Evolutionary conservation across 2,888 invertebrate genomes (phyloP), one percentile per base, ranked within the genome.

Genomic region (Hydraecia micacea): DNA sequence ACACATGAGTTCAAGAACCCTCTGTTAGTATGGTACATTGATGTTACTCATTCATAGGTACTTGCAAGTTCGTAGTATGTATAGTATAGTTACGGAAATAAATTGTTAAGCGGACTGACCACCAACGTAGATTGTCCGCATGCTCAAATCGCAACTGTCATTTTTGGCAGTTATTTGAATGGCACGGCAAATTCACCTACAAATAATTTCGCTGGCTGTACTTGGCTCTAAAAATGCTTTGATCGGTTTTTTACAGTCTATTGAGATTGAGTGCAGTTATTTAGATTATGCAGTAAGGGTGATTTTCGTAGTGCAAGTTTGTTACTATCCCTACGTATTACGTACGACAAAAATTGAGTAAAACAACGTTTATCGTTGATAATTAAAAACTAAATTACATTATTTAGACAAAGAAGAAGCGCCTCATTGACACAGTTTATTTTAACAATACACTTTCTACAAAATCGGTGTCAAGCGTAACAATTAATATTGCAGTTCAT

Each of bases 1-100:
- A 72, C 79, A 75, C 18, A 75, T 52, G 69, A 67, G 65, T 70
- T 84, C 81, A 73, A 84, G 73, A 75, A 65, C 70, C 49, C 55
- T 32, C 21, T 18, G 67, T 62, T 70, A 21, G 21, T 63, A 69
- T 46, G n/a, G 36, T 32, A 55, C 11, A 42, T 52, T 42, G 32
- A 72, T 75, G 52, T 36, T 52, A 42, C 21, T 32, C 58, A 11
- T 58, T 25, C 28, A 15, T n/a, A 32, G 4, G 18, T 66, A 77
- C 70, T 79, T 72, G 36, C 60, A 36, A 46, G 21, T 36, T 72
- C 32, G 7, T 36, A 52, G 25, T 55, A 69, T 36, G 49, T 32
- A 25, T 49, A 11, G 18, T n/a, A 46, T 1, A 69, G 15, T 32
- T 15, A 32, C 25, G 32, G 9, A 18, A 52, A 52, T 15, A 49